Evolutionary conservation across 2,113 vertebrate species (phyloP).

Genomic region (Anarhynchus alexandrinus): DNA sequence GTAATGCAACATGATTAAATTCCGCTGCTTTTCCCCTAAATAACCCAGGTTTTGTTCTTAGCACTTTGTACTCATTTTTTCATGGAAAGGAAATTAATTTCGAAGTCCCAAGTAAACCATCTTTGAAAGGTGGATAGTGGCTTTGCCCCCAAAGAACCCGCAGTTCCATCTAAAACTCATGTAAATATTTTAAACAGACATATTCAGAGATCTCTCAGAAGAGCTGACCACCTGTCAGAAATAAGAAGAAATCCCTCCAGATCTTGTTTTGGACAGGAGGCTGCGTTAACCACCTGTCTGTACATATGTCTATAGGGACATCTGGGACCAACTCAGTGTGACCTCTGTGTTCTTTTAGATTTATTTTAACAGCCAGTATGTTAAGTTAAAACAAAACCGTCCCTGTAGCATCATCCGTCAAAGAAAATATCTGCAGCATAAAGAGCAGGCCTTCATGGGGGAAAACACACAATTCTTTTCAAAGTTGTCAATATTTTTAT

Average conservation of each 20-base stretch:
- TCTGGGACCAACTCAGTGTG: slow-evolving; percentile 11
- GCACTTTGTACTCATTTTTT: background rate
- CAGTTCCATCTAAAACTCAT: background rate
- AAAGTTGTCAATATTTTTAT: background rate
- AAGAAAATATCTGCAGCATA: background rate
- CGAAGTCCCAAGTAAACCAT: background rate
- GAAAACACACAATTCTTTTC: background rate
- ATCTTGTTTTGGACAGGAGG: slow-evolving; percentile 40
- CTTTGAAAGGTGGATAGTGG: background rate
- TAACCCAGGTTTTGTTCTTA: background rate
- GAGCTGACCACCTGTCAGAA: slow-evolving; percentile 31
- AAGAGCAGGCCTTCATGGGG: background rate
- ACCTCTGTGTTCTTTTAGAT: slow-evolving; percentile 41
- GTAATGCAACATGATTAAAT: background rate
- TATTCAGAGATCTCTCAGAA: background rate
- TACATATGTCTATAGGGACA: slow-evolving; percentile 33
- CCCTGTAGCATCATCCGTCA: slow-evolving; percentile 24
- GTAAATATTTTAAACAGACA: background rate
- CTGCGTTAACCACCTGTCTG: slow-evolving; percentile 18
- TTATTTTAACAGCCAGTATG: slow-evolving; percentile 55
- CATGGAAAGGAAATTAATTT: background rate
- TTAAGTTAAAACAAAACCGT: slow-evolving; percentile 28
- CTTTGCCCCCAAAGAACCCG: background rate
- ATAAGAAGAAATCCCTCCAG: slow-evolving; percentile 38
- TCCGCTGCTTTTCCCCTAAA: background rate